A percentile compares a stretch with the other conserved stretches of the same genome.
phyloP scores from a whole-genome alignment of 2,797 vertebrate species.

The Spheniscus humboldti region DNA sequence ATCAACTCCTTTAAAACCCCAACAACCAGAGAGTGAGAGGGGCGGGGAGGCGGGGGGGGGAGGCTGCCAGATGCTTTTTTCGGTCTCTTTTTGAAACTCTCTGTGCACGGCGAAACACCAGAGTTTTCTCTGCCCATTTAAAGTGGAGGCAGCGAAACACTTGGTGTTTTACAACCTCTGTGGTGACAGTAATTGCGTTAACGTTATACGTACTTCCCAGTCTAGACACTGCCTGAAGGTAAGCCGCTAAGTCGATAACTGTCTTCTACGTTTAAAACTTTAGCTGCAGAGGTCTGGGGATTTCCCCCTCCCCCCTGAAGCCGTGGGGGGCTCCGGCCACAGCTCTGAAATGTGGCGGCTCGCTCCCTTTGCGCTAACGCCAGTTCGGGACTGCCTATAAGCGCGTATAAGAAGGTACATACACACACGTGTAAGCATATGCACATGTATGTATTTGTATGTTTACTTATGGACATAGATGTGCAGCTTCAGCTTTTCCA shows the following conservation, averaged over 20 bases:
- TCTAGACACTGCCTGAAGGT: conserved; percentile 46
- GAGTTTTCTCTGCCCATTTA: conserved; percentile 33
- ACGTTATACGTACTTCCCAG: background rate
- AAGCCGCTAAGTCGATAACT: conserved; percentile 24
- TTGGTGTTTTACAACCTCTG: background rate
- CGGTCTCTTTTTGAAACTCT: conserved; percentile 70
- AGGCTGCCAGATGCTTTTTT: conserved; percentile 67
- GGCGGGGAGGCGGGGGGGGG: background rate
- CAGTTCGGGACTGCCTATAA: fast-evolving
- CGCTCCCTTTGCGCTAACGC: fast-evolving
- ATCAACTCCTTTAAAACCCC: conserved; percentile 58
- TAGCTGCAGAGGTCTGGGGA: background rate
- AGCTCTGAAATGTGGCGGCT: background rate
- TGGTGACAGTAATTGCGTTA: background rate
- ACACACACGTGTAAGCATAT: fast-evolving
- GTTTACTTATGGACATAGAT: fast-evolving
- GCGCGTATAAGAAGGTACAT: fast-evolving
- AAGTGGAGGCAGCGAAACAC: background rate
- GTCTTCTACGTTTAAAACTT: background rate
- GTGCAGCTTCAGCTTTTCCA: background rate
- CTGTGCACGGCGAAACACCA: conserved; percentile 45
- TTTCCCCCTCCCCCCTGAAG: background rate
- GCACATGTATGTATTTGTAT: fast-evolving
- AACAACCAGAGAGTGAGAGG: conserved; percentile 47
- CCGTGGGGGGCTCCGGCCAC: background rate